Evolutionary conservation across 2,888 invertebrate genomes (phyloP), one percentile per base, ranked within the genome.

Genomic region (Geotrupes spiniger): DNA sequence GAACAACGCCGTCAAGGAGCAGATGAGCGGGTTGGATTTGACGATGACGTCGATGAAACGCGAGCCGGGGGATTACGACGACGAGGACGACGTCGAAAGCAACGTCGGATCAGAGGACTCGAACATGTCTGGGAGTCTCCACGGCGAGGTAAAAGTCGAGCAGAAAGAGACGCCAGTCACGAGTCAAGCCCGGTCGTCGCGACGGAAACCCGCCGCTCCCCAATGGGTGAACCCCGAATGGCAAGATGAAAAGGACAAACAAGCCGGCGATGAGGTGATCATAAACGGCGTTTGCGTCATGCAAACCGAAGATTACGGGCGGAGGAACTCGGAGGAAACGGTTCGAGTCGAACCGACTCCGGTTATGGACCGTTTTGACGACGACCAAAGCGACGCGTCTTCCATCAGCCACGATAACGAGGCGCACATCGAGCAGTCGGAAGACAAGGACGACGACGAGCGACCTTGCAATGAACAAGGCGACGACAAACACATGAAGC

Each of bases 171-270:
- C 65, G 36, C 67, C 68, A 16, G 49, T 21, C 10, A 40, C 43
- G 16, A 53, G 36, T 16, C 57, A 57, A 51, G 66, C 71, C 1
- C 62, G 84, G 62, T 79, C 82, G 36, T 89, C 86, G 46, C 76
- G 93, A 54, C 81, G 96, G 64, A 97, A 97, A 76, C 93, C 95
- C 1, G 94, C 93, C 1, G 94, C 95, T 43, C 96, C 97, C 1
- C 95, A 97, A 74, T 95, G 96, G 93, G 93, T 96, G 2, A 95
- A 95, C 73, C 96, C 96, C 4, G 92, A 92, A 62, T 90, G 90
- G 89, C 89, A 89, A 65, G 89, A 88, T 66, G 76, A 76, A 46
- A 73, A 73, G 42, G 81, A 80, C 58, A 77, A 78, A 58, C 76
- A 40, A 11, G 54, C 74, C 49, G 76, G 76, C 5, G 87, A 87